Percentiles rank a stretch among this genome's conserved stretches.
Conservation (phyloP, 2,113 vertebrate genomes). For the Setophaga coronata region DNA sequence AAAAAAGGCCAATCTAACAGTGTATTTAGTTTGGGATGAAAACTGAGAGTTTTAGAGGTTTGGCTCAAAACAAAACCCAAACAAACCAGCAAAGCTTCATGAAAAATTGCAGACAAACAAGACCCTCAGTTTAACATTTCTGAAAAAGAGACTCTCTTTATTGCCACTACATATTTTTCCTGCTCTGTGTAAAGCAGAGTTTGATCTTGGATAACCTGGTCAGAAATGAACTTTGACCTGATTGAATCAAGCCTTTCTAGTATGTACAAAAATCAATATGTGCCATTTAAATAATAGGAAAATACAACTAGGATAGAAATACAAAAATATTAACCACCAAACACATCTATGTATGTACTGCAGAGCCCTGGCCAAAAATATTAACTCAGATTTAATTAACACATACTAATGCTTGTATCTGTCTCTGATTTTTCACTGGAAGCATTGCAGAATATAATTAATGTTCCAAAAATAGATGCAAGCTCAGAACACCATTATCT, state of each 20-base stretch:
- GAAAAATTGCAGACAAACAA: neutral
- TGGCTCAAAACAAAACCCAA: neutral
- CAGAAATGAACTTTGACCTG: neutral
- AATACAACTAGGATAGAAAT: neutral
- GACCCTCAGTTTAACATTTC: neutral
- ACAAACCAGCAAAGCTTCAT: neutral
- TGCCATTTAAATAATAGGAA: neutral
- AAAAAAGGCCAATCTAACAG: neutral
- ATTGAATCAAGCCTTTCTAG: neutral
- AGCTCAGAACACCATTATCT: constrained; percentile 4
- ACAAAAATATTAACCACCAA: neutral
- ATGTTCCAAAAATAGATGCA: constrained; percentile 34
- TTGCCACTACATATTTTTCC: neutral
- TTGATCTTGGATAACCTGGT: neutral
- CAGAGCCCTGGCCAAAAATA: neutral
- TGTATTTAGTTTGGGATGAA: neutral
- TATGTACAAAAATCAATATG: neutral
- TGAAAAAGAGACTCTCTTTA: neutral
- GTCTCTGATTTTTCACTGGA: constrained; percentile 33
- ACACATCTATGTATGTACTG: neutral
- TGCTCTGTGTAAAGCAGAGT: neutral
- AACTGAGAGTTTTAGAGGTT: neutral
- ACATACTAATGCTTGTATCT: neutral
- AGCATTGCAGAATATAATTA: constrained; percentile 6
- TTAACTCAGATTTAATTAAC: constrained; percentile 13